A percentile compares a stretch with the other conserved stretches of the same genome.
These are phyloP conservation scores for Girardia tigrina DNA, from an alignment of 2,888 invertebrate species.

Conservation along the genomic window DNA sequence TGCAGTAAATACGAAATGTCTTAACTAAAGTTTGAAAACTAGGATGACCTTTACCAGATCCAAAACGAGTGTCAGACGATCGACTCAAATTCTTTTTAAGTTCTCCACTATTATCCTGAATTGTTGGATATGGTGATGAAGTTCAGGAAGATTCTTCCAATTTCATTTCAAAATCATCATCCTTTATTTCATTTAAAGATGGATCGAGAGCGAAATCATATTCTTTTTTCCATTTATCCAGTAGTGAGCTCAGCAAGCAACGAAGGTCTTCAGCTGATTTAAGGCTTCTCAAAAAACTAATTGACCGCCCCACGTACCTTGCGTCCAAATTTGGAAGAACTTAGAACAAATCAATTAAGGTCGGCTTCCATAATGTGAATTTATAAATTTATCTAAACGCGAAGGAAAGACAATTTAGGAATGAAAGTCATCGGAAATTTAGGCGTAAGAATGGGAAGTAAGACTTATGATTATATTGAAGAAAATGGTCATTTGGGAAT, in stretches of 20 bases:
- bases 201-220: background rate
- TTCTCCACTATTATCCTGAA: background rate
- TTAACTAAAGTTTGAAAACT: background rate
- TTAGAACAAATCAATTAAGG: too few species aligned
- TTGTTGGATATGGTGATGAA: background rate
- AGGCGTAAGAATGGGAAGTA: too few species aligned
- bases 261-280: background rate
- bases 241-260: background rate
- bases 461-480: too few species aligned
- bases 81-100: background rate
- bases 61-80: background rate
- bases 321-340: too few species aligned
- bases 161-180: constrained; percentile 7
- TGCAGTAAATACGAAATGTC: background rate
- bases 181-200: background rate
- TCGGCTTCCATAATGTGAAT: too few species aligned
- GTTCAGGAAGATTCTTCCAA: background rate
- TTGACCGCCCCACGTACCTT: too few species aligned
- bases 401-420: too few species aligned
- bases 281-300: background rate
- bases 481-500: too few species aligned
- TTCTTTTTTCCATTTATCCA: constrained; percentile 13
- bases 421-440: too few species aligned
- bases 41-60: background rate
- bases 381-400: too few species aligned